phyloP scores from a whole-genome alignment of 23 tunicate genomes.

The Aplidium turbinatum region DNA sequence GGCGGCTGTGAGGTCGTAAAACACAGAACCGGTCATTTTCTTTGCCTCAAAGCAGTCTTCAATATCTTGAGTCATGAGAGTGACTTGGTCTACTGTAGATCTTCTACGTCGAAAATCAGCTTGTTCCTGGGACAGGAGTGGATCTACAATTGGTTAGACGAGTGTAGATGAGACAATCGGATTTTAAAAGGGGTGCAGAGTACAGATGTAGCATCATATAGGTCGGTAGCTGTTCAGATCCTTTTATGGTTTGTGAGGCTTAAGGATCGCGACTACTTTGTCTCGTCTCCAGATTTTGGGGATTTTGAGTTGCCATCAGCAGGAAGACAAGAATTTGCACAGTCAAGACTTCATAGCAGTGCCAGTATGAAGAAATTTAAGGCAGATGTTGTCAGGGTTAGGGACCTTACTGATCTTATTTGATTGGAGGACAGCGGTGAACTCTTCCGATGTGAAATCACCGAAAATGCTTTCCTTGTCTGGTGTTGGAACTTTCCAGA shows the following conservation, averaged over 20 bases:
- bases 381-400: not conserved
- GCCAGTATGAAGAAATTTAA: not conserved
- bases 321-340: slow-evolving; percentile 9
- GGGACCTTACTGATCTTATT: not conserved
- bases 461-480: not conserved
- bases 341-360: not conserved
- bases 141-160: slow-evolving; percentile 7
- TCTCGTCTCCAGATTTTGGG: slow-evolving; percentile 13
- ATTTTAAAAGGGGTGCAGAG: slow-evolving; percentile 16
- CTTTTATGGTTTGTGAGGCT: slow-evolving; percentile 22
- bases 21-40: slow-evolving; percentile 27
- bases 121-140: slow-evolving; percentile 5
- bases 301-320: slow-evolving; percentile 5
- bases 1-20: slow-evolving; percentile 30
- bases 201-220: slow-evolving; percentile 7
- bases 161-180: slow-evolving; percentile 1
- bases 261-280: slow-evolving; percentile 6
- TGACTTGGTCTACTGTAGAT: slow-evolving; percentile 19
- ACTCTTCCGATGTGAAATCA: not conserved
- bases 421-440: not conserved
- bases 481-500: not conserved
- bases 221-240: slow-evolving; percentile 22
- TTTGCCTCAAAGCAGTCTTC: slow-evolving; percentile 21
- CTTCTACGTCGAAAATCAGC: slow-evolving; percentile 21
- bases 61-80: slow-evolving; percentile 6